These are phyloP conservation scores for Cerastis rubricosa DNA, from an alignment of 2,888 invertebrate species.

Conservation along the genomic window DNA sequence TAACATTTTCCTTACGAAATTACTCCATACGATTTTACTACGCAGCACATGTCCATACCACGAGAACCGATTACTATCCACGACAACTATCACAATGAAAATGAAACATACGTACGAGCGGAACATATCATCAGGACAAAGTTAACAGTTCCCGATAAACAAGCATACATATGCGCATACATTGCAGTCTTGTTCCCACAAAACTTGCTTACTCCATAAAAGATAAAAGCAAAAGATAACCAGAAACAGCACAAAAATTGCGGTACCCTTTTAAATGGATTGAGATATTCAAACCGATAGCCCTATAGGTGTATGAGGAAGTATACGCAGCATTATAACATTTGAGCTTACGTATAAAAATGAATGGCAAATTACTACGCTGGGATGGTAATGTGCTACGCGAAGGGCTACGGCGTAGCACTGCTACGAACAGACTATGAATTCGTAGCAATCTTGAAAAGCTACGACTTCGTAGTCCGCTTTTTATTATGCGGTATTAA, in stretches of 20 bases:
- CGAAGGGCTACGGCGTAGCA: constrained; percentile 31
- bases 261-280: constrained; percentile 52
- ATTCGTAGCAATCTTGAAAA: constrained; percentile 5
- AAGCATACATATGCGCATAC: constrained; percentile 31
- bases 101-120: neutral
- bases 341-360: constrained; percentile 33
- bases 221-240: constrained; percentile 42
- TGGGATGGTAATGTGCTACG: constrained; percentile 10
- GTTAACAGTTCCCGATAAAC: constrained; percentile 31
- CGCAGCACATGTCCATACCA: no score
- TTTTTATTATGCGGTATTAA: neutral
- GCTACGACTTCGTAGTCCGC: no score
- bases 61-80: no score
- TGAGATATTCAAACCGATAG: constrained; percentile 40
- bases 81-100: neutral
- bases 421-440: constrained; percentile 16
- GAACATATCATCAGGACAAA: constrained; percentile 1
- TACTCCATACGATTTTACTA: no score
- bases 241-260: constrained; percentile 40
- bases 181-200: constrained; percentile 19
- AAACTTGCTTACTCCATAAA: constrained; percentile 27
- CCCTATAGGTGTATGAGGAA: constrained; percentile 2
- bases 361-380: neutral
- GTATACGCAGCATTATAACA: constrained; percentile 14
- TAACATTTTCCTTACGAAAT: no score